These are phyloP conservation scores for Isurus oxyrinchus DNA, from an alignment of 2,113 vertebrate species.

Conservation along the genomic window DNA sequence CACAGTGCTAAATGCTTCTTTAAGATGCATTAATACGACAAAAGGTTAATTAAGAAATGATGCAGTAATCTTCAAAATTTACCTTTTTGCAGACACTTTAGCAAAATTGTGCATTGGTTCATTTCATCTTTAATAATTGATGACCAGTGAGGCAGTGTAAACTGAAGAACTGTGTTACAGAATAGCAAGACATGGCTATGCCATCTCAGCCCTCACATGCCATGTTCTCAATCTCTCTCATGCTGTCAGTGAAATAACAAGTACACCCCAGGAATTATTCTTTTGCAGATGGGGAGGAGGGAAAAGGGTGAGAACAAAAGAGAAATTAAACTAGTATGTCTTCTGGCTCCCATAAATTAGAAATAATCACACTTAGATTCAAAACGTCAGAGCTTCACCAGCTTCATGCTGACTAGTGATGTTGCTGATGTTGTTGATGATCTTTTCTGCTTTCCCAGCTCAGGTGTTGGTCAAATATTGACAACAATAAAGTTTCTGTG, in stretches of 20 bases:
- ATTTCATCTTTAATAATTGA: not conserved
- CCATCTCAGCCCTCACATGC: not conserved
- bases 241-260: not conserved
- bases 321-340: not conserved
- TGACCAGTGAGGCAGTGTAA: not conserved
- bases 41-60: constrained; percentile 27
- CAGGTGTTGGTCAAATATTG: no score
- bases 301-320: not conserved
- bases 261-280: not conserved
- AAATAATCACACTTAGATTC: not conserved
- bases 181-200: not conserved
- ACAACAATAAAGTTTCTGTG: no score
- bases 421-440: no score
- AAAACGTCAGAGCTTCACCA: not conserved
- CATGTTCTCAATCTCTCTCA: not conserved
- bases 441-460: no score
- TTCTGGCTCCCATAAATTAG: no score
- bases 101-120: constrained; percentile 17
- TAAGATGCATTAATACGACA: not conserved
- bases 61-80: not conserved
- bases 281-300: not conserved
- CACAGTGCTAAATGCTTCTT: no score
- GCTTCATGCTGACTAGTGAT: no score
- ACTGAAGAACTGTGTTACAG: not conserved
- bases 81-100: not conserved